Evolutionary conservation across 2,113 vertebrate genomes (phyloP).

Genomic region (Hydropotes inermis): DNA sequence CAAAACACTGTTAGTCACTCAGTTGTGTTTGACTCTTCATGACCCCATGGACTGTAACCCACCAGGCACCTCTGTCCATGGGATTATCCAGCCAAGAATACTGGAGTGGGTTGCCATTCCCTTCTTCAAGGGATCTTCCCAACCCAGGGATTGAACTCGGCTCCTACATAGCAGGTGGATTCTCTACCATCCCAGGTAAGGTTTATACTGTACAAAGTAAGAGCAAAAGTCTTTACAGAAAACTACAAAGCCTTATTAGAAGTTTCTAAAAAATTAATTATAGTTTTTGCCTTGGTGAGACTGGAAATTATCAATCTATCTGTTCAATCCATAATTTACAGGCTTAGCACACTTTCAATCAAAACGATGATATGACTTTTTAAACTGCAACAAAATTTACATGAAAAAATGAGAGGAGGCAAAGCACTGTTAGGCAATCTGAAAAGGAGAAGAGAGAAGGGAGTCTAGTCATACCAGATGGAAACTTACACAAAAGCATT

Average conservation of each 20-base stretch:
- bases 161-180: not conserved
- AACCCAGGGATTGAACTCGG: fast-evolving
- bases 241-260: not conserved
- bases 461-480: not conserved
- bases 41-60: not conserved
- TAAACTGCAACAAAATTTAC: not conserved
- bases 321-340: not conserved
- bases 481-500: not conserved
- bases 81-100: not conserved
- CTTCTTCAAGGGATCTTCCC: not conserved
- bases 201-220: not conserved
- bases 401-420: not conserved
- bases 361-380: not conserved
- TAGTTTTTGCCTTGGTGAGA: not conserved
- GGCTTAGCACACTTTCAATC: not conserved
- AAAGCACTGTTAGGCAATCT: not conserved
- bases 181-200: not conserved
- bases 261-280: not conserved
- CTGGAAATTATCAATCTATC: not conserved
- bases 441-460: not conserved
- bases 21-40: not conserved
- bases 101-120: not conserved
- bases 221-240: not conserved
- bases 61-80: not conserved
- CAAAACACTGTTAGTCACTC: not conserved